A percentile compares a stretch with the other conserved stretches of the same genome.
These are phyloP conservation scores for Bombus impatiens DNA, from an alignment of 1,140 invertebrate species.

Conservation along the genomic window DNA sequence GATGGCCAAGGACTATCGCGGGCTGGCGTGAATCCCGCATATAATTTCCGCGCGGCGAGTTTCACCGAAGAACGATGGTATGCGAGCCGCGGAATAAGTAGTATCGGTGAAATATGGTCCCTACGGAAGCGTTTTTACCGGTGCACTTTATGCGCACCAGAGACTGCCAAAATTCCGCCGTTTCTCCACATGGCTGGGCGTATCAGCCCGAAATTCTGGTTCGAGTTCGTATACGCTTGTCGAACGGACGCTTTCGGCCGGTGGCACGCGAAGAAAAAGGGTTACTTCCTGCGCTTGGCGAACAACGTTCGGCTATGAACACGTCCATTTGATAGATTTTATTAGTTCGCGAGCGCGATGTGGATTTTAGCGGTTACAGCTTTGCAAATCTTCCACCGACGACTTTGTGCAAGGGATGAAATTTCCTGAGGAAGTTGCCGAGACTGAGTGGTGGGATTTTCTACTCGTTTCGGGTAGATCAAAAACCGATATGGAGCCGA, in stretches of 20 bases:
- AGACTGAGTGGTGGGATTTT: neutral
- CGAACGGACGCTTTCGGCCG: neutral
- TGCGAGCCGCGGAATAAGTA: constrained; percentile 59
- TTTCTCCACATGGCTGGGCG: constrained; percentile 59
- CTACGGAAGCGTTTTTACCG: constrained; percentile 65
- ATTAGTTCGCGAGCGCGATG: neutral
- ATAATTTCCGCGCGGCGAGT: constrained; percentile 63
- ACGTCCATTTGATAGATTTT: neutral
- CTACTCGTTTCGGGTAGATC: neutral
- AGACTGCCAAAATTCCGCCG: constrained; percentile 62
- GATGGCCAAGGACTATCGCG: constrained; percentile 26
- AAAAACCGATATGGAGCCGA: neutral
- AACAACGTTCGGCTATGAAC: neutral
- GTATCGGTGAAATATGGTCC: constrained; percentile 68
- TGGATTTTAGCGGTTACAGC: neutral
- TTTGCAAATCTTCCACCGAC: neutral
- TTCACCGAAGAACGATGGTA: constrained; percentile 62
- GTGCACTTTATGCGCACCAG: constrained; percentile 60
- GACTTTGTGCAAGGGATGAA: neutral
- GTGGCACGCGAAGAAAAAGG: neutral
- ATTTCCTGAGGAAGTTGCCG: neutral
- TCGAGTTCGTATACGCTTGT: constrained; percentile 10
- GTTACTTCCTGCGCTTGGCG: neutral
- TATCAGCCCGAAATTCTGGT: constrained; percentile 6
- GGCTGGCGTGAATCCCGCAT: constrained; percentile 67